phyloP scores from a whole-genome alignment of 1,140 invertebrate genomes.

The Ectropis grisescens region DNA sequence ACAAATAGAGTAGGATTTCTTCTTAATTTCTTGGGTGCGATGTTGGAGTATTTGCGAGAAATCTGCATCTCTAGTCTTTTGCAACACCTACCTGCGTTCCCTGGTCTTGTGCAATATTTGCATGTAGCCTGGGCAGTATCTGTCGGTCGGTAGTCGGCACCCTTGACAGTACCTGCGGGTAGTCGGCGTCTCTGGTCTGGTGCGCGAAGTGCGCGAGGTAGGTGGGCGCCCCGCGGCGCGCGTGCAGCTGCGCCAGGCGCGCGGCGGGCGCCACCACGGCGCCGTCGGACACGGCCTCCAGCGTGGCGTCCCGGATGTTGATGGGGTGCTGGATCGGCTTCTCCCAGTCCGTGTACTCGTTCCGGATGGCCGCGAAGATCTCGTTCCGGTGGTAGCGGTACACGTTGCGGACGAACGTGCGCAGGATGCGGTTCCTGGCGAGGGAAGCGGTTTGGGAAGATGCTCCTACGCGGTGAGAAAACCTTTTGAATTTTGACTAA shows the following conservation, averaged over 20 bases:
- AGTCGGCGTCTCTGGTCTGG: conserved; percentile 81
- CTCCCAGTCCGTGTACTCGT: conserved; percentile 95
- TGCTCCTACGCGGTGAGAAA: conserved; percentile 6
- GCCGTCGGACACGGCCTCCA: conserved; percentile 90
- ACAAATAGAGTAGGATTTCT: no score
- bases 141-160: no score
- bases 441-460: no score
- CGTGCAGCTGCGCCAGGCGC: conserved; percentile 79
- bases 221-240: conserved; percentile 76
- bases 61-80: no score
- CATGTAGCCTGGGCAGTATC: no score
- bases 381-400: conserved; percentile 92
- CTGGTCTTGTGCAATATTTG: no score
- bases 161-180: conserved; percentile 82
- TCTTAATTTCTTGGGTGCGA: no score
- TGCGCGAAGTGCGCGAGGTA: conserved; percentile 88
- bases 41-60: no score
- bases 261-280: conserved; percentile 81
- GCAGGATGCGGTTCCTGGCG: conserved; percentile 77
- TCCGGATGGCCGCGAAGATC: conserved; percentile 90
- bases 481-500: background rate
- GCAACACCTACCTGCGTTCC: no score
- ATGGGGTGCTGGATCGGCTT: conserved; percentile 87
- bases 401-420: conserved; percentile 89
- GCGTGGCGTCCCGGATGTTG: conserved; percentile 84